Percentiles rank a stretch among this genome's conserved stretches.
phyloP scores from a whole-genome alignment of 2,797 vertebrate genomes.

The Pseudopleuronectes americanus region DNA sequence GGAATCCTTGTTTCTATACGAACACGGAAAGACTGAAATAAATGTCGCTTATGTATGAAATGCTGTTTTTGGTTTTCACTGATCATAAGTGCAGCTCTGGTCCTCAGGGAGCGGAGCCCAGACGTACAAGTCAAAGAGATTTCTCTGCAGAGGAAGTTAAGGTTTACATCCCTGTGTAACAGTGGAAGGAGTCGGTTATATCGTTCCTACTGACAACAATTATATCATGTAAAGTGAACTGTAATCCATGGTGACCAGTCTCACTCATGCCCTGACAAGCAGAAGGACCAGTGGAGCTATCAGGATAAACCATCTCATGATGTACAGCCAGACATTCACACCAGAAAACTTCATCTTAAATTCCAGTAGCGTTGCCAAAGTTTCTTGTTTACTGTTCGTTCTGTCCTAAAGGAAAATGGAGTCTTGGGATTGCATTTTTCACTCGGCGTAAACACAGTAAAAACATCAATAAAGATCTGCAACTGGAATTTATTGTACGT shows the following conservation, averaged over 20 bases:
- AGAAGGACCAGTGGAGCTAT: constrained; percentile 4
- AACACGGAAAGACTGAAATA: background rate
- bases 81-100: constrained; percentile 6
- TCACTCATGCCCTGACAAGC: background rate
- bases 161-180: constrained; percentile 15
- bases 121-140: constrained; percentile 7
- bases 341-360: too few species aligned
- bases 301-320: background rate
- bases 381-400: background rate
- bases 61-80: background rate
- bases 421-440: too few species aligned
- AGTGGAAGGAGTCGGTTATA: background rate
- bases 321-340: background rate
- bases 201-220: background rate
- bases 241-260: background rate
- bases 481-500: background rate
- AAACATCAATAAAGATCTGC: background rate
- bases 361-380: background rate
- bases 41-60: background rate
- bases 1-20: background rate
- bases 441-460: background rate
- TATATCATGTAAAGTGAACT: constrained; percentile 5
- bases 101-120: constrained; percentile 14
- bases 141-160: constrained; percentile 4
- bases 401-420: too few species aligned